Conservation (phyloP, 2,888 invertebrate species). For the Lepidonotus clava region DNA sequence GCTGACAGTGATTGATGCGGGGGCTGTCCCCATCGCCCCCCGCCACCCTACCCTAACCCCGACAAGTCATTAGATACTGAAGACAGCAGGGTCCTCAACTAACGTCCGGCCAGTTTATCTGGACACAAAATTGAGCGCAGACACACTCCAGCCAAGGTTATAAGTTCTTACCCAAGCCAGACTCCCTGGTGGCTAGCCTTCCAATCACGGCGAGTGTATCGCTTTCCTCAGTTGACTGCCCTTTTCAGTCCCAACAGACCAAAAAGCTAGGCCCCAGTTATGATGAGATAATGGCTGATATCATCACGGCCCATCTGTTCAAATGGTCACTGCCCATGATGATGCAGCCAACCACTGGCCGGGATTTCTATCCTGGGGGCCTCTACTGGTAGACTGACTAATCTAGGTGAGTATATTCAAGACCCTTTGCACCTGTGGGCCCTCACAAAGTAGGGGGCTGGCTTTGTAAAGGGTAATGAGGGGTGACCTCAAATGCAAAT, state of each 20-base stretch:
- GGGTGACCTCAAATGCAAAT: not conserved
- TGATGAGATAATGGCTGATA: not conserved
- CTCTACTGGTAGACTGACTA: too few species aligned
- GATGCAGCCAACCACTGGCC: too few species aligned
- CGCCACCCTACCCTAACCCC: not conserved
- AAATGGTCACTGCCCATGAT: not conserved
- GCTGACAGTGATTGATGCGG: constrained; percentile 31
- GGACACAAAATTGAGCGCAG: not conserved
- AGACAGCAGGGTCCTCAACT: constrained; percentile 1
- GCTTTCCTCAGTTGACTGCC: not conserved
- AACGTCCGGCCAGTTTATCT: not conserved
- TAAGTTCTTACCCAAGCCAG: constrained; percentile 9
- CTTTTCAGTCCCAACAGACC: not conserved
- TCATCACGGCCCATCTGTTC: not conserved
- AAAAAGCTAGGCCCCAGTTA: not conserved
- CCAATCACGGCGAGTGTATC: not conserved
- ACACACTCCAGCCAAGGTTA: not conserved
- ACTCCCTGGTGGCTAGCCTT: not conserved
- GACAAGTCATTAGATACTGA: constrained; percentile 10
- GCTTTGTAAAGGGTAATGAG: not conserved
- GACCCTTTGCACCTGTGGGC: too few species aligned
- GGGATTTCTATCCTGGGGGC: too few species aligned
- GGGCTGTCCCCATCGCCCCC: not conserved
- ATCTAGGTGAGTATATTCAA: too few species aligned
- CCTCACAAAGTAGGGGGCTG: not conserved